These are phyloP conservation scores for Willowsia nigromaculata DNA, from an alignment of 2,888 invertebrate genomes.

Conservation along the genomic window DNA sequence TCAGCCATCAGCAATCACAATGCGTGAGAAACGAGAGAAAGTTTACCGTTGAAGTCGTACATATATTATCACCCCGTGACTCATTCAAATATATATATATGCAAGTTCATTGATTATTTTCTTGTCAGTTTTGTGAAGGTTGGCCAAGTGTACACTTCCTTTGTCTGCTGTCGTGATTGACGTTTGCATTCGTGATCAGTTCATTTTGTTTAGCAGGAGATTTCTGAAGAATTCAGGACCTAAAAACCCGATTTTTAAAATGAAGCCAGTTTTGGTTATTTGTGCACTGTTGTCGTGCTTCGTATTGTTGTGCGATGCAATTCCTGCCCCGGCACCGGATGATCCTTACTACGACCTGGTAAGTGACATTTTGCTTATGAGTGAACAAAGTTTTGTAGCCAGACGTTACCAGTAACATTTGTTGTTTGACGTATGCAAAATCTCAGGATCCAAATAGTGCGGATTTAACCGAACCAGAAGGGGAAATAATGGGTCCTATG, in stretches of 20 bases:
- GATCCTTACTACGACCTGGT: conserved; percentile 63
- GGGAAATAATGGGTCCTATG: conserved; percentile 56
- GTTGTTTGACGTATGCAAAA: no score
- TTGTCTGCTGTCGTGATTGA: not conserved
- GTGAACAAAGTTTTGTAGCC: no score
- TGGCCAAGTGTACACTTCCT: conserved; percentile 48
- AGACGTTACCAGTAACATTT: no score
- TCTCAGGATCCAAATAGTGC: conserved; percentile 57
- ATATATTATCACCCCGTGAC: conserved; percentile 4
- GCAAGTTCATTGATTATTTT: conserved; percentile 53
- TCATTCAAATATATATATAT: conserved; percentile 27
- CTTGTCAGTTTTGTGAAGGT: conserved; percentile 58
- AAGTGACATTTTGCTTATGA: not conserved
- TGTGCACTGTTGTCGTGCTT: conserved; percentile 4
- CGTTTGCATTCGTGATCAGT: not conserved
- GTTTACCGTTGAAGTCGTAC: conserved; percentile 39
- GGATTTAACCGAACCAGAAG: conserved; percentile 57
- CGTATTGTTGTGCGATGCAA: conserved; percentile 26
- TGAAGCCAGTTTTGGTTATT: conserved; percentile 18
- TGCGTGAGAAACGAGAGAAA: conserved; percentile 63
- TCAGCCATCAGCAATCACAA: conserved; percentile 35
- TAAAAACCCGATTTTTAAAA: conserved; percentile 43
- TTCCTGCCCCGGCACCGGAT: conserved; percentile 46
- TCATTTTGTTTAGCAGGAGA: not conserved
- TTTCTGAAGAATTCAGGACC: not conserved